Percentiles rank a stretch among this genome's conserved stretches.
Evolutionary conservation across 2,797 vertebrate species (phyloP).

Genomic region (Miichthys miiuy): DNA sequence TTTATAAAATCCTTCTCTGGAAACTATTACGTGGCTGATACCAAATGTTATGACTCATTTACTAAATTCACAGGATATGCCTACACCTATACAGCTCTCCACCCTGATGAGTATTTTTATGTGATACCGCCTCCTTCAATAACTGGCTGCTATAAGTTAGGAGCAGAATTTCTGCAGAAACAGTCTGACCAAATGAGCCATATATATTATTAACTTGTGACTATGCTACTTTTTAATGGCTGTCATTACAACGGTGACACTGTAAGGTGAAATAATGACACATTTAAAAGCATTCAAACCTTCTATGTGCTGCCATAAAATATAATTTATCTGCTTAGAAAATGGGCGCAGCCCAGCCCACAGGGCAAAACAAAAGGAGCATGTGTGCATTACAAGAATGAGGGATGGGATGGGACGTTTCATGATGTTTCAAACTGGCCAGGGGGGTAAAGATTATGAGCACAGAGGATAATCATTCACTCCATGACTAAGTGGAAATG

Average conservation of each 20-base stretch:
- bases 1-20: conserved; percentile 4
- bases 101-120: not conserved
- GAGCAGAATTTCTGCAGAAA: not conserved
- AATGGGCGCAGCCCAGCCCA: conserved; percentile 23
- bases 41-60: conserved; percentile 32
- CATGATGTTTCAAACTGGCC: conserved; percentile 46
- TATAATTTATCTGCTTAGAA: conserved; percentile 32
- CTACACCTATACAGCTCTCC: not conserved
- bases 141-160: not conserved
- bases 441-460: conserved; percentile 52
- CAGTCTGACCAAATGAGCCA: not conserved
- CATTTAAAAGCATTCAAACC: conserved; percentile 10
- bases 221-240: conserved; percentile 9
- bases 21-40: not conserved
- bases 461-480: conserved; percentile 52
- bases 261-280: conserved; percentile 12
- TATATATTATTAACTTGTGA: not conserved
- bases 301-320: conserved; percentile 24
- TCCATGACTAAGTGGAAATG: conserved; percentile 64
- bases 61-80: not conserved
- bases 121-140: not conserved
- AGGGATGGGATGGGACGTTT: conserved; percentile 57
- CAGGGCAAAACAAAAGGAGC: conserved; percentile 21
- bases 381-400: conserved; percentile 18
- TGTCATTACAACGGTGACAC: conserved; percentile 4